Conservation (phyloP, 1,140 invertebrate species). For the Andricus grossulariae region DNA sequence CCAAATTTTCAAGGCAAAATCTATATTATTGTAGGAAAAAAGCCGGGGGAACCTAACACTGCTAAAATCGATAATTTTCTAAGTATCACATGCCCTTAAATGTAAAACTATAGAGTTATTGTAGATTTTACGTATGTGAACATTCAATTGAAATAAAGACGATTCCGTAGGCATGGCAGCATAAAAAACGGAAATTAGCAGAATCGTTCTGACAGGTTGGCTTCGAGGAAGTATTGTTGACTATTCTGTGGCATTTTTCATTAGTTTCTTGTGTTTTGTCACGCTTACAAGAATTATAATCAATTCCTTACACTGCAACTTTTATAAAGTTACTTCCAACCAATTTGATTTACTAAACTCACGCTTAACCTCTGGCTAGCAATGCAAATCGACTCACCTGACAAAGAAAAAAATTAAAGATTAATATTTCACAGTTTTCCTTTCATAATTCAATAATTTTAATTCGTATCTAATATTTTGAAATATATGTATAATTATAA, state of each 20-base stretch:
- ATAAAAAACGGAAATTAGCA: conserved; percentile 1
- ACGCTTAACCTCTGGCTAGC: background rate
- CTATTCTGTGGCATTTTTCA: background rate
- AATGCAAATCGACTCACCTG: background rate
- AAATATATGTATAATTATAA: too few relatives aligned
- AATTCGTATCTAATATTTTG: too few relatives aligned
- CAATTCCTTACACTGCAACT: too few relatives aligned
- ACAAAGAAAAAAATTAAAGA: background rate
- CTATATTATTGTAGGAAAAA: too few relatives aligned
- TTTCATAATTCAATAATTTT: too few relatives aligned
- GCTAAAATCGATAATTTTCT: too few relatives aligned
- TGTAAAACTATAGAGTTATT: conserved; percentile 9
- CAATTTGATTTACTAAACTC: background rate
- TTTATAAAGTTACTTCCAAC: background rate
- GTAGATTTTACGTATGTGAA: background rate
- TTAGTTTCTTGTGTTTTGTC: too few relatives aligned
- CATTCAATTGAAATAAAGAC: conserved; percentile 2
- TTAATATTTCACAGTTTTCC: background rate
- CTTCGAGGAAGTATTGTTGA: background rate
- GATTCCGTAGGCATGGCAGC: background rate
- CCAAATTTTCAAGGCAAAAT: too few relatives aligned
- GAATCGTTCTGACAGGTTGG: background rate
- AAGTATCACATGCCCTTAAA: too few relatives aligned
- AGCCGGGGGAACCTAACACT: too few relatives aligned
- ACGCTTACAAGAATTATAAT: too few relatives aligned